phyloP scores from a whole-genome alignment of 2,888 invertebrate genomes.

The Chrysolina oricalcia region DNA sequence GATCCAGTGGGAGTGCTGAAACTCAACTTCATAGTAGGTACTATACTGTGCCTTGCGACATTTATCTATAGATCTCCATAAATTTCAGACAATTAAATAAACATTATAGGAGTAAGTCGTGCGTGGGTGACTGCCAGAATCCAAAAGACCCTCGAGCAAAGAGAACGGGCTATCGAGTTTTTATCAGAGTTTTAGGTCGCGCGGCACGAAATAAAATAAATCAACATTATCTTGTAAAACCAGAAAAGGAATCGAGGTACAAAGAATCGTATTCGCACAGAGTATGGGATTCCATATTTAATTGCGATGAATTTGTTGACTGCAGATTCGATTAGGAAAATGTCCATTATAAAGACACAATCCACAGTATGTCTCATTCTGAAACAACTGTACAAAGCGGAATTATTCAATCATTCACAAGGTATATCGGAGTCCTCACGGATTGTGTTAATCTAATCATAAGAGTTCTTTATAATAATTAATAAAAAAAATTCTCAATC shows the following conservation, averaged over 20 bases:
- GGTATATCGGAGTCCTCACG: too few relatives aligned
- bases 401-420: too few relatives aligned
- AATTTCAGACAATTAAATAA: constrained; percentile 17
- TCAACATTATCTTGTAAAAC: constrained; percentile 18
- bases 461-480: too few relatives aligned
- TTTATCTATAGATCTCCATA: neutral
- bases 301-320: neutral
- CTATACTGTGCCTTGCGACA: constrained; percentile 11
- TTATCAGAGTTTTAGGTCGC: constrained; percentile 10
- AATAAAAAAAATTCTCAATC: too few relatives aligned
- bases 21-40: neutral
- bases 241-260: constrained; percentile 13
- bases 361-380: too few relatives aligned
- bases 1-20: neutral
- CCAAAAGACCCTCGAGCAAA: constrained; percentile 12
- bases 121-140: constrained; percentile 11
- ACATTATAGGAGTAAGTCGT: constrained; percentile 22
- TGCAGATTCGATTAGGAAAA: neutral
- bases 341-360: neutral
- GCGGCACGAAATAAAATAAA: constrained; percentile 17
- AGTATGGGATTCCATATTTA: neutral
- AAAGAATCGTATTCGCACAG: neutral
- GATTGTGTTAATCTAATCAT: too few relatives aligned
- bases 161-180: neutral
- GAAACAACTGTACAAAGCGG: too few relatives aligned